phyloP scores from a whole-genome alignment of 1,140 invertebrate species.

The Mamestra configurata region DNA sequence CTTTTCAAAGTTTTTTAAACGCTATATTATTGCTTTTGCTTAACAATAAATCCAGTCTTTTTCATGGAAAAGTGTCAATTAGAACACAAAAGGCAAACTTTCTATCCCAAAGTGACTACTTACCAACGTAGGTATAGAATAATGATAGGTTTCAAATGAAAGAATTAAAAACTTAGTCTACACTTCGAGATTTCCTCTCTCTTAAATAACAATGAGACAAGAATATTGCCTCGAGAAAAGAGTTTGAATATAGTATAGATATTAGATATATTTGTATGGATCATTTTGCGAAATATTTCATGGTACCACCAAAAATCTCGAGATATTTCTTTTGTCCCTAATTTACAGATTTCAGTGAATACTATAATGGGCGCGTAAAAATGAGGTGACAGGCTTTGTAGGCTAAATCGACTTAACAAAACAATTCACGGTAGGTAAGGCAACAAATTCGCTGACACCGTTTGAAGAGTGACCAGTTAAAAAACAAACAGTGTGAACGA shows the following conservation, averaged over 20 bases:
- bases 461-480: constrained; percentile 50
- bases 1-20: constrained; percentile 60
- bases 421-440: not conserved
- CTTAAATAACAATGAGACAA: constrained; percentile 42
- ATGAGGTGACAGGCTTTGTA: not conserved
- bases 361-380: not conserved
- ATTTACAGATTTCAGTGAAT: not conserved
- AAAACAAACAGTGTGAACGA: constrained; percentile 31
- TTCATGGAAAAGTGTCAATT: constrained; percentile 55
- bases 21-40: constrained; percentile 56
- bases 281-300: constrained; percentile 10
- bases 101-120: constrained; percentile 47
- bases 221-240: constrained; percentile 30
- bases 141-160: constrained; percentile 40
- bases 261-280: constrained; percentile 23
- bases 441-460: constrained; percentile 31
- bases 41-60: constrained; percentile 61
- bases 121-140: constrained; percentile 37
- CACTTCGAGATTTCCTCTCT: constrained; percentile 29
- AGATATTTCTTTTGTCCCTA: not conserved
- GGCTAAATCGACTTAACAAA: constrained; percentile 7
- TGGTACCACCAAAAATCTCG: not conserved
- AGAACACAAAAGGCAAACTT: constrained; percentile 52
- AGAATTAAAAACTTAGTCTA: constrained; percentile 20
- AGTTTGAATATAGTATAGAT: not conserved